Conservation (phyloP, 2,797 vertebrate genomes). For the Neosalanx taihuensis region DNA sequence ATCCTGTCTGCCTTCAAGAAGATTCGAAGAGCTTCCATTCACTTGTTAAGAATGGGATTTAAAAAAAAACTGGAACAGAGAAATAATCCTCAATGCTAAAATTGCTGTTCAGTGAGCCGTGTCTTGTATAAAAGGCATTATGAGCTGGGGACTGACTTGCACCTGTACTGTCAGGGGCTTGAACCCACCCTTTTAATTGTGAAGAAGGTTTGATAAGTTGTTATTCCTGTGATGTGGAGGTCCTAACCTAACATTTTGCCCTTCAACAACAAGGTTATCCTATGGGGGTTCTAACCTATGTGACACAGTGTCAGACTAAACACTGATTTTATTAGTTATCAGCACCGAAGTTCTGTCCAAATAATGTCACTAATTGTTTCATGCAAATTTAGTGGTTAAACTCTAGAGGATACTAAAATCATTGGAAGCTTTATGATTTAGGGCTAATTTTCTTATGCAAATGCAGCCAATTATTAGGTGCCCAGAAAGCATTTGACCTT, state of each 20-base stretch:
- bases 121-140: slow-evolving; percentile 32
- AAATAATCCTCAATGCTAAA: slow-evolving; percentile 62
- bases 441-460: slow-evolving; percentile 41
- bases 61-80: slow-evolving; percentile 75
- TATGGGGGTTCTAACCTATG: background rate
- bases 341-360: slow-evolving; percentile 7
- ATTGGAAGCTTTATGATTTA: slow-evolving; percentile 33
- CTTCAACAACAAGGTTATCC: no score
- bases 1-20: slow-evolving; percentile 81
- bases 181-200: no score
- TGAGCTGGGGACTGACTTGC: slow-evolving; percentile 37
- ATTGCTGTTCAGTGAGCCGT: slow-evolving; percentile 54
- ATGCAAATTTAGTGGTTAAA: slow-evolving; percentile 43
- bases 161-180: background rate
- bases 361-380: slow-evolving; percentile 44
- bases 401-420: slow-evolving; percentile 12
- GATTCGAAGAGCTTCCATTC: slow-evolving; percentile 75
- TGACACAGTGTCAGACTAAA: background rate
- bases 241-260: no score
- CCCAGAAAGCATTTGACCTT: slow-evolving; percentile 38
- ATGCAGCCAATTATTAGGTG: slow-evolving; percentile 36
- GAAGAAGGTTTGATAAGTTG: no score
- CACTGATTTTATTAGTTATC: background rate
- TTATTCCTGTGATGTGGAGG: no score
- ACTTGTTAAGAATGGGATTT: slow-evolving; percentile 80